Base-by-base conservation (phyloP, 2,888 invertebrate genomes). In the Thereva unica region DNA sequence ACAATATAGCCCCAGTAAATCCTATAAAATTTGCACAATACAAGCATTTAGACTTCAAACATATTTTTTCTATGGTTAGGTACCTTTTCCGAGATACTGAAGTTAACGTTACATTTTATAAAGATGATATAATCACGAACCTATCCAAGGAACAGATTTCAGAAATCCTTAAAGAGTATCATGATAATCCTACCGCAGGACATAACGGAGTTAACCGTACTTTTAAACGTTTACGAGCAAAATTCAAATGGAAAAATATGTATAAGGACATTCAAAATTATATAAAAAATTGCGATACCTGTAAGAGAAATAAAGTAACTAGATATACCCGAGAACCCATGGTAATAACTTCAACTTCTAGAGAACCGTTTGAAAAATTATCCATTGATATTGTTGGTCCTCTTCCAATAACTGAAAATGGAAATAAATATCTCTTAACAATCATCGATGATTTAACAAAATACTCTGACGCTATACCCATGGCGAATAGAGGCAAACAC, bases 241-340 rank as follows among this genome's bases (percentile, higher is more conserved):
- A 70, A 8, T 76, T 72, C 64, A 72, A 73, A 64, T 77, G 77
- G 76, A 67, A 66, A 37, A 71, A 71, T 5, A 76, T 78, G 75
- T 75, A 73, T 66, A 68, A 69, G 8, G 73, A 76, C 53, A 75
- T 78, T 7, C 72, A 74, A 69, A 59, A 70, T 59, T 75, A 71
- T 67, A 72, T 78, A 47, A 72, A 73, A 67, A 67, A 44, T 8
- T 76, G 75, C 65, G 68, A 72, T 44, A 66, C 69, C 7, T 76
- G 76, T 69, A 44, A 44, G 44, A 44, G 44, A 44, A 12, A 50
- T 0, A 50, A 50, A 50, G 12, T 10, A 10, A 50, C n/a, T 71
- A 73, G 45, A 76, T 75, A 71, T 67, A 49, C 4, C 61, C 57
- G 12, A 41, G 68, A 8, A 67, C 50, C 10, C 4, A 49, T 49